Evolutionary conservation across 1,140 invertebrate species (phyloP).

Genomic region (Dryas iulia): DNA sequence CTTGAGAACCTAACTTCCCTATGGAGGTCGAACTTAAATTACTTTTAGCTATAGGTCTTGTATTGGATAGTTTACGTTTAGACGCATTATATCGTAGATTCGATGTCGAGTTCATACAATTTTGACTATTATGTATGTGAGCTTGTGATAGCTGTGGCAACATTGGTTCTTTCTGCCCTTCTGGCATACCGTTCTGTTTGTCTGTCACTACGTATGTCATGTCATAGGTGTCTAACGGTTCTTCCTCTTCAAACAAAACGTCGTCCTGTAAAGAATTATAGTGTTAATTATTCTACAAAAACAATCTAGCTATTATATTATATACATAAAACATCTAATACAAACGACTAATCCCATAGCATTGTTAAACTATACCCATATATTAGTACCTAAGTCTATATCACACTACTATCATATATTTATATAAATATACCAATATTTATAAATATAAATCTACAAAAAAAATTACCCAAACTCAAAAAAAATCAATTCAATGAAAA

Average conservation of each 20-base stretch:
- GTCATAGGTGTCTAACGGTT: constrained; percentile 67
- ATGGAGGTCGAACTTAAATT: constrained; percentile 60
- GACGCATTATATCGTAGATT: constrained; percentile 56
- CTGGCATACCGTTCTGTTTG: constrained; percentile 38
- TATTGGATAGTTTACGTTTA: constrained; percentile 62
- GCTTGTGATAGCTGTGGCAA: constrained; percentile 41
- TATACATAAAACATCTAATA: not conserved
- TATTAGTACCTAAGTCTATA: not conserved
- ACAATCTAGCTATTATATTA: not conserved
- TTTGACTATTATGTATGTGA: constrained; percentile 48
- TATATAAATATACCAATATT: not conserved
- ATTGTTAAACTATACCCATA: not conserved
- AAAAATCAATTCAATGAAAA: not conserved
- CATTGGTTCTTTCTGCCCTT: constrained; percentile 37
- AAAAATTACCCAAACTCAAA: too few species aligned
- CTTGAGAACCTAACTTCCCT: constrained; percentile 54
- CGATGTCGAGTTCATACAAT: constrained; percentile 43
- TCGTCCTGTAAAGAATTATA: constrained; percentile 58
- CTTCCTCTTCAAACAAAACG: constrained; percentile 79
- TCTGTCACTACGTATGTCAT: constrained; percentile 42
- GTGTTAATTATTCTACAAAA: constrained; percentile 11
- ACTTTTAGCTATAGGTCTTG: constrained; percentile 51
- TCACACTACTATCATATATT: not conserved
- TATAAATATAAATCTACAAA: not conserved
- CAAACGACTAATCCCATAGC: not conserved